Evolutionary conservation across 2,113 vertebrate species (phyloP), one percentile per base, ranked within the genome.

Genomic region (Grammomys surdaster): DNA sequence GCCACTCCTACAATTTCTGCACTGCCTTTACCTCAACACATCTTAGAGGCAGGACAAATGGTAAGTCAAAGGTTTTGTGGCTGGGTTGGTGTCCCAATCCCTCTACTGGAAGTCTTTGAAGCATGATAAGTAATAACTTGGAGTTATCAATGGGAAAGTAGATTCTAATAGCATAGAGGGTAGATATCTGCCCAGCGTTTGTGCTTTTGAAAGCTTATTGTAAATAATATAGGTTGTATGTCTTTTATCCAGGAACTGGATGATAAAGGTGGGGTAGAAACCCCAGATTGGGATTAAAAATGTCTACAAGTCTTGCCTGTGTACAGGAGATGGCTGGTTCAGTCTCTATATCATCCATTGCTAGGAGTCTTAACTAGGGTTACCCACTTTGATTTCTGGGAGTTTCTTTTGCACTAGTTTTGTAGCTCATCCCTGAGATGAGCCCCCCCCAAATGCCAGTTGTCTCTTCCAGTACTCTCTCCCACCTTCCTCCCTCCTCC

Each of bases 391-490:
- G 70, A n/a, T n/a, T n/a, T n/a, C 17, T 19, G 36, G 16, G 2
- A 19, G 70, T 72, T n/a, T 72, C 70, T 72, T 20, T 72, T 19
- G 17, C 36, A 19, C 33, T 72, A 20, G 36, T 36, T 72, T 72
- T n/a, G 16, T 72, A 72, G 17, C 16, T n/a, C 70, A n/a, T n/a
- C 16, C 16, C 36, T 1, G 1, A 72, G 70, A 72, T n/a, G 70
- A 7, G 7, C 28, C 17, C 2, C 2, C 6, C 11, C 65, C 1
- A 1, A 67, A n/a, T 33, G 36, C 14, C 33, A 70, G 6, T 36
- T 70, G 69, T 36, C 33, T 70, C 69, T 70, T 31, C 12, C 36
- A 72, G 16, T 7, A 72, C 7, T 72, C 69, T 17, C 36, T 72
- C 36, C 70, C 70, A 9, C 70, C 16, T 65, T n/a, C 17, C 16